Conservation (phyloP, 2,888 invertebrate genomes). For the Stenurella melanura region DNA sequence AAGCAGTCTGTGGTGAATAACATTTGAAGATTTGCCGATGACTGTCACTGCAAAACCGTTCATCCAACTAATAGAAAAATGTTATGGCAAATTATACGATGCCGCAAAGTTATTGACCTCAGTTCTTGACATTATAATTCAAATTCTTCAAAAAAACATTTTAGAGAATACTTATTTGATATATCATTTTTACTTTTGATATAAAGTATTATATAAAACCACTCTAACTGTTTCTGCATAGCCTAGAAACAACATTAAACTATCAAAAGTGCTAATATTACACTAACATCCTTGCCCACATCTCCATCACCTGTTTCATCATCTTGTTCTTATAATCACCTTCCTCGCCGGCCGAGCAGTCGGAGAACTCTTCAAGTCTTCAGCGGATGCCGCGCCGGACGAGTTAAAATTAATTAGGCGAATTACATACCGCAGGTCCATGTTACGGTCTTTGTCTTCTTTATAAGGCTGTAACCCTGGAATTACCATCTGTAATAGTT, state of each 20-base stretch:
- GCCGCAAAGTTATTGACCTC: constrained; percentile 33
- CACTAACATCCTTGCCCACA: background rate
- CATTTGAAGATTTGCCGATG: background rate
- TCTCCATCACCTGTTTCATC: background rate
- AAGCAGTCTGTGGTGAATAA: constrained; percentile 30
- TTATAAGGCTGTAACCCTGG: background rate
- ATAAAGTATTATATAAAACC: background rate
- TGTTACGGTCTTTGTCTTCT: background rate
- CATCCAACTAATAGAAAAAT: constrained; percentile 18
- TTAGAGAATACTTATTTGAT: background rate
- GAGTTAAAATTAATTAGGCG: background rate
- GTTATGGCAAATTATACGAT: background rate
- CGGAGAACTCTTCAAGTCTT: no score
- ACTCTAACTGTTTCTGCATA: background rate
- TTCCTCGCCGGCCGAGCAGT: background rate
- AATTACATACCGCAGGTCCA: background rate
- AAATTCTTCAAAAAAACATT: background rate
- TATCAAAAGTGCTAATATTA: background rate
- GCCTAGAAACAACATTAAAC: background rate
- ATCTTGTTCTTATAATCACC: background rate
- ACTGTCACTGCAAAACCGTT: constrained; percentile 11
- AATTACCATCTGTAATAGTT: background rate
- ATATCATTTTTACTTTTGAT: background rate
- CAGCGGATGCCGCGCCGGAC: background rate
- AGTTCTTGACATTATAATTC: background rate